Evolutionary conservation across 1,140 invertebrate species (phyloP).

Genomic region (Rhynchophorus ferrugineus): DNA sequence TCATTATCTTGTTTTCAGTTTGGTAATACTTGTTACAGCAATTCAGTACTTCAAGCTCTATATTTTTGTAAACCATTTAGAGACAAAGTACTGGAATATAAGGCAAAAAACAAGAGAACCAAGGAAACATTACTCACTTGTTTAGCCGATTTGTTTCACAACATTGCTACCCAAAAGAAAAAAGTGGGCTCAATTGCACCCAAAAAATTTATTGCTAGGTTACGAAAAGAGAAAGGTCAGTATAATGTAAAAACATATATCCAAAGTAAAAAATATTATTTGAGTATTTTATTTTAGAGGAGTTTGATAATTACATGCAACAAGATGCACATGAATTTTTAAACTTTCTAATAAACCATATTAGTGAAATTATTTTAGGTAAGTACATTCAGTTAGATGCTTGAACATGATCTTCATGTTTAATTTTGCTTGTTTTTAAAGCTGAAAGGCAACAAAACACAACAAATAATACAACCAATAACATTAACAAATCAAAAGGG

Average conservation of each 20-base stretch:
- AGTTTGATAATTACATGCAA: conserved; percentile 99
- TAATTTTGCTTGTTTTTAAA: conserved; percentile 15
- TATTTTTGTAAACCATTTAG: conserved; percentile 99
- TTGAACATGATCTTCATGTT: neutral
- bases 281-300: conserved; percentile 61
- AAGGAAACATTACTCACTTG: conserved; percentile 98
- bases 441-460: conserved; percentile 39
- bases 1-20: conserved; percentile 65
- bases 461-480: conserved; percentile 32
- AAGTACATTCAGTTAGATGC: conserved; percentile 34
- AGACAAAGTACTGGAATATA: conserved; percentile 97
- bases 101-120: conserved; percentile 93
- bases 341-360: conserved; percentile 97
- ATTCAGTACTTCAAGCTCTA: conserved; percentile 97
- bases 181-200: conserved; percentile 99
- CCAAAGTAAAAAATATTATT: neutral
- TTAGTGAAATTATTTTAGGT: conserved; percentile 89
- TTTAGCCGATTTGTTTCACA: conserved; percentile 96
- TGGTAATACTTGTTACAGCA: conserved; percentile 99
- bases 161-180: conserved; percentile 98
- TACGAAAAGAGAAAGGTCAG: conserved; percentile 96
- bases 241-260: conserved; percentile 13
- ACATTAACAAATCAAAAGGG: conserved; percentile 42
- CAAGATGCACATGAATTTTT: conserved; percentile 99
- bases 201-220: conserved; percentile 97